Evolutionary conservation across 2,113 vertebrate species (phyloP), one percentile per base, ranked within the genome.

Genomic region (Callocephalon fimbriatum): DNA sequence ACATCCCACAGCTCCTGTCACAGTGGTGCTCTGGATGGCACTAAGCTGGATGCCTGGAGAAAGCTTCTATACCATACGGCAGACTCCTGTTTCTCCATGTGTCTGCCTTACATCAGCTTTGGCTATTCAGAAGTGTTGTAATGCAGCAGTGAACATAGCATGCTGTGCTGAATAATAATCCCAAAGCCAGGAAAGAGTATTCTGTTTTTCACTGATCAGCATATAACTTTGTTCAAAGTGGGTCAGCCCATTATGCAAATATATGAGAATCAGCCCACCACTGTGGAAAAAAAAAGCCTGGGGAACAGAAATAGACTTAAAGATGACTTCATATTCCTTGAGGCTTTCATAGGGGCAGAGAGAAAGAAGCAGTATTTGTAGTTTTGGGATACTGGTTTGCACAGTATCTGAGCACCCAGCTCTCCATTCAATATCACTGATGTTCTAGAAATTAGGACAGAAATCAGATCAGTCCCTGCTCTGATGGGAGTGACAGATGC

Each of bases 401-500:
- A 91, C 20, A 88, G 48, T 45, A 15, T 70, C 54, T 88, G 59
- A 90, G 47, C 53, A 77, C 42, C 42, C 74, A 31, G n/a, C 58
- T 86, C 67, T 91, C 50, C 29, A 63, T 79, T 90, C 68, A 86
- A 4, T 38, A 90, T 20, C 47, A 45, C 23, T 38, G 70, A 81
- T n/a, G 15, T 42, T 93, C 29, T 17, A 70, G 85, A 96, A 96
- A 96, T 90, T 74, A 95, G 90, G 90, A 45, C 93, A 94, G 66
- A 90, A 96, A 96, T 93, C 84, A 63, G 5, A 2, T 58, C 58
- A 92, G 50, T 5, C 79, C 75, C 45, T 88, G n/a, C 72, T 76
- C n/a, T 86, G 90, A 92, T 92, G 92, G 75, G 67, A 93, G 67
- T 90, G 92, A 94, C 91, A 80, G 85, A 75, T 96, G 78, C 67